phyloP scores from a whole-genome alignment of 2,797 vertebrate species.

The Trematomus bernacchii region DNA sequence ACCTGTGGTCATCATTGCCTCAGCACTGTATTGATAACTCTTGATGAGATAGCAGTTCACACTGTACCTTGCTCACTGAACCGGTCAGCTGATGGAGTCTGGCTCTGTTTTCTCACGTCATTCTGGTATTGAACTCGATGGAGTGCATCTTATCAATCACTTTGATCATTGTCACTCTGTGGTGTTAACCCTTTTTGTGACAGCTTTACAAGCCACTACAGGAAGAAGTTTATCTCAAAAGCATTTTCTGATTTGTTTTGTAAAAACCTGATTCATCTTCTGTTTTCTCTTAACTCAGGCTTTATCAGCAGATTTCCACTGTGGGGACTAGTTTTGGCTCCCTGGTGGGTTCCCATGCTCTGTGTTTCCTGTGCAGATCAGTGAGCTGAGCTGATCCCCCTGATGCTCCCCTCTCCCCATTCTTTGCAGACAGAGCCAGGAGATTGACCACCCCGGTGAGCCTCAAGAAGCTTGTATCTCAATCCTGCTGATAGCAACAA shows the following conservation, averaged over 20 bases:
- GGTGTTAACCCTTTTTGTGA: not conserved
- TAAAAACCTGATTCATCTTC: not conserved
- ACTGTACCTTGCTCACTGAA: constrained; percentile 58
- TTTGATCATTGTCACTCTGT: constrained; percentile 24
- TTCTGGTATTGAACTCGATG: constrained; percentile 13
- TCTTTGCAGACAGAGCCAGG: constrained; percentile 61
- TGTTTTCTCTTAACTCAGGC: constrained; percentile 36
- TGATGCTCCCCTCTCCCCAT: constrained; percentile 66
- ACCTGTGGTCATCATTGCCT: constrained; percentile 31
- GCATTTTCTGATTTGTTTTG: not conserved
- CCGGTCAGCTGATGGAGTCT: constrained; percentile 36
- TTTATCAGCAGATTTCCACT: constrained; percentile 57
- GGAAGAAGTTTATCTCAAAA: not conserved
- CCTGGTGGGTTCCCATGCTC: constrained; percentile 77
- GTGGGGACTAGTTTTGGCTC: constrained; percentile 38
- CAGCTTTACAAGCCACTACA: not conserved
- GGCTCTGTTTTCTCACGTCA: constrained; percentile 22
- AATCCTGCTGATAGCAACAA: constrained; percentile 56
- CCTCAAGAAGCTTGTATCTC: constrained; percentile 57
- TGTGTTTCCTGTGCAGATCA: constrained; percentile 78
- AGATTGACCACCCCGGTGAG: constrained; percentile 68
- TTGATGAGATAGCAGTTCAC: constrained; percentile 14
- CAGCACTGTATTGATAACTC: constrained; percentile 46
- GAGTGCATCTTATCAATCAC: constrained; percentile 21
- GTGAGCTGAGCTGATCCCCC: constrained; percentile 77